A percentile compares a stretch with the other conserved stretches of the same genome.
These are phyloP conservation scores for Eudemis profundana DNA, from an alignment of 2,888 invertebrate species.

Conservation along the genomic window DNA sequence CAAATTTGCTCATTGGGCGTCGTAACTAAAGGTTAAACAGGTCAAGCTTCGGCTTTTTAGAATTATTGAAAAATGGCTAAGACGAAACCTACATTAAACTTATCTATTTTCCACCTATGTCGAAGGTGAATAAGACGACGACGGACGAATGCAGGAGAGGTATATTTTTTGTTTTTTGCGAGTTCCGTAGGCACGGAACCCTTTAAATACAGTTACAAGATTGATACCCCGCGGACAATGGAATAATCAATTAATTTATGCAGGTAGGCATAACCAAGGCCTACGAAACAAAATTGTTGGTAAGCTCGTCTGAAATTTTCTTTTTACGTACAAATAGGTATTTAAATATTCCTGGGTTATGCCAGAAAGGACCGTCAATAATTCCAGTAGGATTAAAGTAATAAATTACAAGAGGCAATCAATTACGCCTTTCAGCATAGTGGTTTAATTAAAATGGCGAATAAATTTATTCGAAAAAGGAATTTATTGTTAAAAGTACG, in stretches of 20 bases:
- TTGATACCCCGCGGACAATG: slow-evolving; percentile 14
- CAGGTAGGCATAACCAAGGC: slow-evolving; percentile 8
- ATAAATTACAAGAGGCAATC: slow-evolving; percentile 27
- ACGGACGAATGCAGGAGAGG: too few species aligned
- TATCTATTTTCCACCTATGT: too few species aligned
- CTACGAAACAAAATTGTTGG: neutral
- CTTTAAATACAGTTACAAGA: neutral
- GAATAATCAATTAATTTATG: slow-evolving; percentile 21
- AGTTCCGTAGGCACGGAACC: too few species aligned
- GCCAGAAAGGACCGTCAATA: slow-evolving; percentile 1
- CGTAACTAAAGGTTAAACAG: too few species aligned
- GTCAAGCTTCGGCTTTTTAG: too few species aligned
- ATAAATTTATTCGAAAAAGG: slow-evolving; percentile 20
- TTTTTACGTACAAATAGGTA: neutral
- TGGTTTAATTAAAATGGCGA: slow-evolving; percentile 29
- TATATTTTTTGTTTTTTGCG: too few species aligned
- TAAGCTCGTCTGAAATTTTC: neutral
- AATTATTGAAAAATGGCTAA: too few species aligned
- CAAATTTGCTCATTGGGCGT: too few species aligned
- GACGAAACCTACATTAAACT: too few species aligned
- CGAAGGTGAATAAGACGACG: too few species aligned
- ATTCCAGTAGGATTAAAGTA: slow-evolving; percentile 14
- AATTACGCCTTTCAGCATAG: slow-evolving; percentile 19
- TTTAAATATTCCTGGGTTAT: neutral
- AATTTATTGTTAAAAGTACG: slow-evolving; percentile 26